Evolutionary conservation across 1,140 invertebrate genomes (phyloP).

Genomic region (Drosophila kikkawai): DNA sequence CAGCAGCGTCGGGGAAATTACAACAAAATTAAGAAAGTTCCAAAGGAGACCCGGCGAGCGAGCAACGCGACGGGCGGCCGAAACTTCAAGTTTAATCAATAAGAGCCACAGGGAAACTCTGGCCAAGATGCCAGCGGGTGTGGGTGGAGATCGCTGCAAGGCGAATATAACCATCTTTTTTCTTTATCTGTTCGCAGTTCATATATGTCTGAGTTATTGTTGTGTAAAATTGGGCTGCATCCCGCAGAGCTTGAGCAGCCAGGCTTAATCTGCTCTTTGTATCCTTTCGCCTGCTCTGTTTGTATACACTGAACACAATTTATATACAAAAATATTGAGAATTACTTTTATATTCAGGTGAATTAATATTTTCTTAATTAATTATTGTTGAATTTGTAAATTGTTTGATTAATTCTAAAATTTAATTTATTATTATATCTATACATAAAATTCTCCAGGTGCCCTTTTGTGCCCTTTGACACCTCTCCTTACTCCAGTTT

Average conservation of each 20-base stretch:
- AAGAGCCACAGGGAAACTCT: slow-evolving; percentile 66
- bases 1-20: slow-evolving; percentile 78
- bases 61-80: slow-evolving; percentile 58
- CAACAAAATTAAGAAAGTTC: slow-evolving; percentile 81
- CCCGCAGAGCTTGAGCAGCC: slow-evolving; percentile 57
- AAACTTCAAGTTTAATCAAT: slow-evolving; percentile 82
- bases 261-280: slow-evolving; percentile 24
- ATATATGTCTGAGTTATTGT: slow-evolving; percentile 55
- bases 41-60: slow-evolving; percentile 27
- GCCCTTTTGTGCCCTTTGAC: slow-evolving; percentile 55
- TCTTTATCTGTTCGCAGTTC: slow-evolving; percentile 1
- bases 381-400: too few relatives aligned
- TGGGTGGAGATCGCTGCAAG: neutral
- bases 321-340: neutral
- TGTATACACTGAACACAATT: neutral
- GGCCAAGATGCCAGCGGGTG: slow-evolving; percentile 6
- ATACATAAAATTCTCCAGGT: slow-evolving; percentile 1
- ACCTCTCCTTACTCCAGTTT: slow-evolving; percentile 52
- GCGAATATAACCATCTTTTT: slow-evolving; percentile 5
- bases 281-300: neutral
- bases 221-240: slow-evolving; percentile 45
- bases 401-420: too few relatives aligned
- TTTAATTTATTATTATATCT: neutral
- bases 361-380: neutral
- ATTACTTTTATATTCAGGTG: too few relatives aligned